These are phyloP conservation scores for Antennarius maculatus DNA, from an alignment of 2,797 vertebrate genomes.

Conservation along the genomic window DNA sequence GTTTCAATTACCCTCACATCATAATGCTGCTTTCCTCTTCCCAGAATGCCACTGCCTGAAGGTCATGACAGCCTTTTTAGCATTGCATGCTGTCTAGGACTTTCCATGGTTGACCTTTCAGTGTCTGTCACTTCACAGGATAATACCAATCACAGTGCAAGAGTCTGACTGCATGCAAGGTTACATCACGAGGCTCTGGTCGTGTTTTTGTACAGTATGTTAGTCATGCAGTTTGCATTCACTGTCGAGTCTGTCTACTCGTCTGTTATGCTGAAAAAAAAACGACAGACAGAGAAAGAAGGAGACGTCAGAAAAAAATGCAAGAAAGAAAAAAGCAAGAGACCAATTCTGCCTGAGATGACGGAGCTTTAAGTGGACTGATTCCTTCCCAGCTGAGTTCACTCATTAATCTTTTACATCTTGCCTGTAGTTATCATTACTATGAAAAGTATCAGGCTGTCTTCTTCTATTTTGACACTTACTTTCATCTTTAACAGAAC, in stretches of 20 bases:
- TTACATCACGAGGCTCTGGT: constrained; percentile 35
- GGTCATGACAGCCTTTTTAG: constrained; percentile 71
- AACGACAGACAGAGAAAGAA: constrained; percentile 17
- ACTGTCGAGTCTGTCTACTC: constrained; percentile 27
- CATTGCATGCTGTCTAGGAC: constrained; percentile 58
- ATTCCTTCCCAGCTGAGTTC: constrained; percentile 41
- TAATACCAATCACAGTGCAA: constrained; percentile 44
- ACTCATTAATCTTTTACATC: constrained; percentile 65
- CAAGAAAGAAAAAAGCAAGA: constrained; percentile 13
- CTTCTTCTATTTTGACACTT: constrained; percentile 53
- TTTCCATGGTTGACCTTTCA: constrained; percentile 72
- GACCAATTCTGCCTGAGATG: constrained; percentile 31
- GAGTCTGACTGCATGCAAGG: constrained; percentile 42
- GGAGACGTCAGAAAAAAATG: constrained; percentile 17
- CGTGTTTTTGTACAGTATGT: constrained; percentile 22
- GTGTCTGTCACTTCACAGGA: constrained; percentile 56
- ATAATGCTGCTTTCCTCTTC: constrained; percentile 40
- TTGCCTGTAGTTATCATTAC: constrained; percentile 62
- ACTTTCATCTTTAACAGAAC: constrained; percentile 62
- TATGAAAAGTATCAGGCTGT: constrained; percentile 50
- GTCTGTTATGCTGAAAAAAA: constrained; percentile 17
- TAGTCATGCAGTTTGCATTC: constrained; percentile 20
- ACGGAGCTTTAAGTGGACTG: constrained; percentile 30
- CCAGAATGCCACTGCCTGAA: constrained; percentile 68
- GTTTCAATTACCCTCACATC: constrained; percentile 66